Base-by-base conservation (phyloP, 2,888 invertebrate species). In the Stomorhina lunata region DNA sequence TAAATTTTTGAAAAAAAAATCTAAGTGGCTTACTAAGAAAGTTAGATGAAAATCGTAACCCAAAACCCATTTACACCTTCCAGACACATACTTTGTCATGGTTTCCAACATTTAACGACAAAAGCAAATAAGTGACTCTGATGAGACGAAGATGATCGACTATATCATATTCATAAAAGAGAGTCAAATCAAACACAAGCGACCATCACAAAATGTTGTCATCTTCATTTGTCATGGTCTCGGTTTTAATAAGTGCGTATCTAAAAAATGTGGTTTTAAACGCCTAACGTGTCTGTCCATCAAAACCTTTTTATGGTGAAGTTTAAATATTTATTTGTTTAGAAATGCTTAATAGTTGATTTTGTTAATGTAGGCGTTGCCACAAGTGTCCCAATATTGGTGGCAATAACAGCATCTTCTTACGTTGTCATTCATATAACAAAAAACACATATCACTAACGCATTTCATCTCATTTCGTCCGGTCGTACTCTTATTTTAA, bases 361-460 rank as follows among this genome's bases (percentile, higher is more conserved):
- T 83, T 72, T 84, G 68, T 81, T 81, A 77, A 80, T 73, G 83
- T 84, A 79, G 84, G 84, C 84, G 81, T 83, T 81, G 73, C 76
- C 59, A 82, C 75, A 82, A 82, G 82, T 82, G 75, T 79, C 71
- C 75, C 81, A 82, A 78, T 78, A 77, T 63, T 55, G 34, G 20
- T 59, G 5, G n/a, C 40, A 61, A 37, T 29, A 55, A 20, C 71
- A 71, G 12, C 48, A 22, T 10, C 76, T 43, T 17, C 71, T 69
- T 75, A 25, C 43, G 61, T 17, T 2, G 17, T 27, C 22, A 37
- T 45, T 50, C 37, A 27, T 65, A 43, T 25, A 59, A 50, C 53
- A 61, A n/a, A n/a, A n/a, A n/a, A 7, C 57, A 66, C 59, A 65
- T 69, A 59, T 68, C 61, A 79, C 80, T 79, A 69, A 45, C 65